Evolutionary conservation across 2,888 invertebrate species (phyloP).

Genomic region (Griposia aprilina): DNA sequence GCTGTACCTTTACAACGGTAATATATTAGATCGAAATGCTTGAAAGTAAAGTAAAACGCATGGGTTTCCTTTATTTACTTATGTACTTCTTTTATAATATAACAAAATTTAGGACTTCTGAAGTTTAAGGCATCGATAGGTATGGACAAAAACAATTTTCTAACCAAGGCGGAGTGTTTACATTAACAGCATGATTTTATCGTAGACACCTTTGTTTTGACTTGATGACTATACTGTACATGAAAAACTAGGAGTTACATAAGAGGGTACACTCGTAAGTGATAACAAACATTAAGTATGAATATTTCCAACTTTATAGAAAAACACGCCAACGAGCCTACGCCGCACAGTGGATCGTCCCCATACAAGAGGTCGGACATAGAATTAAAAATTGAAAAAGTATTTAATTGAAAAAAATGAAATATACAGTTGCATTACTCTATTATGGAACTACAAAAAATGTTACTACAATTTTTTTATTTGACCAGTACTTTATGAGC

Average conservation of each 20-base stretch:
- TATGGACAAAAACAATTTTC: background rate
- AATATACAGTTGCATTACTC: too few relatives aligned
- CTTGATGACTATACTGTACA: too few relatives aligned
- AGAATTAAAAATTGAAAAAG: too few relatives aligned
- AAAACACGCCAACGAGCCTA: background rate
- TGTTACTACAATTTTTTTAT: too few relatives aligned
- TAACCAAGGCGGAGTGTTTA: background rate
- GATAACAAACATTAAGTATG: too few relatives aligned
- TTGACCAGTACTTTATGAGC: too few relatives aligned
- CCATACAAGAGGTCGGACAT: too few relatives aligned
- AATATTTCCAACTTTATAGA: background rate
- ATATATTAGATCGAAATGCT: background rate
- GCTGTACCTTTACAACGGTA: background rate
- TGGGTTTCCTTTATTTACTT: background rate
- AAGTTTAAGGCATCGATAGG: background rate
- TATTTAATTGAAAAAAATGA: too few relatives aligned
- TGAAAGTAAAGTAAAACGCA: background rate
- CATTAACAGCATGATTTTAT: background rate
- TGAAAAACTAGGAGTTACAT: too few relatives aligned
- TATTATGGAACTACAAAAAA: too few relatives aligned
- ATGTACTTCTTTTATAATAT: background rate
- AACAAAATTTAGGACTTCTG: background rate
- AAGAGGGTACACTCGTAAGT: too few relatives aligned
- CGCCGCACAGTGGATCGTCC: too few relatives aligned
- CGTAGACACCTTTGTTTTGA: background rate